These are phyloP conservation scores for Galerucella nymphaeae DNA, from an alignment of 2,888 invertebrate genomes.

Conservation along the genomic window DNA sequence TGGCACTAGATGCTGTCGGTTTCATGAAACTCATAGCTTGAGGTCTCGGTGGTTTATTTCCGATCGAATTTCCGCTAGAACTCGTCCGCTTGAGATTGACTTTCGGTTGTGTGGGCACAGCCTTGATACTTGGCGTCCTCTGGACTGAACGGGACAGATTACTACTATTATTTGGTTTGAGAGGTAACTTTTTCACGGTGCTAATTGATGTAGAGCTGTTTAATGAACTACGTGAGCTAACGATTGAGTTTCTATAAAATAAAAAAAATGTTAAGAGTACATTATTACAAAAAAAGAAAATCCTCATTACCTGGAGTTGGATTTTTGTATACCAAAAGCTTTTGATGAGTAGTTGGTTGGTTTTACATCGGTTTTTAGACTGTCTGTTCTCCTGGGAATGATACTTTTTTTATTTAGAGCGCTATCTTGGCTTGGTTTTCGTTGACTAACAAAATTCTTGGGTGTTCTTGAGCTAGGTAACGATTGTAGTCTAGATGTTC, in stretches of 20 bases:
- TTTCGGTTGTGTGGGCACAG: constrained; percentile 27
- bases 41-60: constrained; percentile 60
- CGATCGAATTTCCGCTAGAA: constrained; percentile 51
- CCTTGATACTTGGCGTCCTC: constrained; percentile 50
- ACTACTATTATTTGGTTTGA: constrained; percentile 57
- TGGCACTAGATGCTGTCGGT: constrained; percentile 86
- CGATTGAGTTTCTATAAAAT: constrained; percentile 71
- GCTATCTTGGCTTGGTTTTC: constrained; percentile 51
- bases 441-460: constrained; percentile 51
- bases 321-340: constrained; percentile 73
- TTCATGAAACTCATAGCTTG: constrained; percentile 78
- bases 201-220: constrained; percentile 84
- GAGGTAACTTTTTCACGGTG: constrained; percentile 79
- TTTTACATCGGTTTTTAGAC: constrained; percentile 61
- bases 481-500: constrained; percentile 51
- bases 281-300: background rate
- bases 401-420: constrained; percentile 56
- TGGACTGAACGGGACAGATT: constrained; percentile 43
- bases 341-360: constrained; percentile 48
- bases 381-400: constrained; percentile 62
- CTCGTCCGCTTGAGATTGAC: constrained; percentile 35
- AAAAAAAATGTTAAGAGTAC: background rate
- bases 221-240: constrained; percentile 85
- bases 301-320: constrained; percentile 71
- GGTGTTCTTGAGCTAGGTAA: constrained; percentile 36